phyloP scores from a whole-genome alignment of 2,888 invertebrate species.

The Melipona bicolor region DNA sequence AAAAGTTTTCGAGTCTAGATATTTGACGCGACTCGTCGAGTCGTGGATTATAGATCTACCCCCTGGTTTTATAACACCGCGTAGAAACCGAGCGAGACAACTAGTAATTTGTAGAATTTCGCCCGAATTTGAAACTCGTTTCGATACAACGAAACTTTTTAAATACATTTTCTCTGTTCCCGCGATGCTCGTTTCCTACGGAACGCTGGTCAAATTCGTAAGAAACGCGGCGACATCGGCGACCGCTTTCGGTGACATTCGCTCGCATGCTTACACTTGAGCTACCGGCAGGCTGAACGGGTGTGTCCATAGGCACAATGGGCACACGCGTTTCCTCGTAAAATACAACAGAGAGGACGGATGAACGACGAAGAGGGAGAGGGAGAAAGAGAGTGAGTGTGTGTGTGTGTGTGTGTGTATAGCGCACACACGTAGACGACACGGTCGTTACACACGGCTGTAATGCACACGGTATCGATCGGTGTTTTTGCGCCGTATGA shows the following conservation, averaged over 20 bases:
- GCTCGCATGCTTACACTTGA: slow-evolving; percentile 66
- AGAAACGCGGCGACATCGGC: slow-evolving; percentile 49
- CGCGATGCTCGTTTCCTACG: background rate
- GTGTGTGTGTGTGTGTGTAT: background rate
- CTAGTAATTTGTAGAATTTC: no score
- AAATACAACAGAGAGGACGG: slow-evolving; percentile 30
- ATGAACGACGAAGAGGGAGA: background rate
- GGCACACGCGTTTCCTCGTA: slow-evolving; percentile 50
- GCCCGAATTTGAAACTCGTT: no score
- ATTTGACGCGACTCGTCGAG: no score
- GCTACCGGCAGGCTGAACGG: slow-evolving; percentile 49
- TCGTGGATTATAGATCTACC: no score
- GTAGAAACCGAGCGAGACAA: no score
- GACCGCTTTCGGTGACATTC: slow-evolving; percentile 76
- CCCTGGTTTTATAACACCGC: no score
- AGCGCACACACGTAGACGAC: slow-evolving; percentile 25
- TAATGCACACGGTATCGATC: slow-evolving; percentile 76
- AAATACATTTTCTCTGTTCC: background rate
- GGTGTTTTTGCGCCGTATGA: slow-evolving; percentile 78
- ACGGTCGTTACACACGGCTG: slow-evolving; percentile 61
- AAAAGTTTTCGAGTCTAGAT: no score
- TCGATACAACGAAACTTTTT: no score
- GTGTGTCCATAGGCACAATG: slow-evolving; percentile 49
- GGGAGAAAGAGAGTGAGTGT: background rate
- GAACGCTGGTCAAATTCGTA: background rate